phyloP scores from a whole-genome alignment of 1,140 invertebrate genomes.

The Mactra quadrangularis region DNA sequence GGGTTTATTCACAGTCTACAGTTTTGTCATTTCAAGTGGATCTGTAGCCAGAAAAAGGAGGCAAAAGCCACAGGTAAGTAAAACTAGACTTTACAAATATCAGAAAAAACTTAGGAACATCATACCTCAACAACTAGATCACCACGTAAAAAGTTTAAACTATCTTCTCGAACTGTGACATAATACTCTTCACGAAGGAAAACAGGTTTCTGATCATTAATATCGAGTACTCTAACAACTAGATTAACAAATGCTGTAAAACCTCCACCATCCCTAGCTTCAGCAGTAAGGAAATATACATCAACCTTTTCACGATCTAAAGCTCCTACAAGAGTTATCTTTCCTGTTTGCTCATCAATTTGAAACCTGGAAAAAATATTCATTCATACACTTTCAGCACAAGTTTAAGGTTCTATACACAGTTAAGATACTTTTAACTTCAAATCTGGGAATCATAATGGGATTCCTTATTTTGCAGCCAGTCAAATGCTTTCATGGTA shows the following conservation, averaged over 20 bases:
- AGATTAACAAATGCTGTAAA: slow-evolving; percentile 14
- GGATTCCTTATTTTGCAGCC: too few species aligned
- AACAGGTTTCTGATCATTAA: slow-evolving; percentile 95
- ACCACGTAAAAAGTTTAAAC: slow-evolving; percentile 89
- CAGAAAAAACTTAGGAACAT: too few species aligned
- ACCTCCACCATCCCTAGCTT: slow-evolving; percentile 62
- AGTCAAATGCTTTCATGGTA: too few species aligned
- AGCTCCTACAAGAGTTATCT: slow-evolving; percentile 14
- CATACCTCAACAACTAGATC: slow-evolving; percentile 86
- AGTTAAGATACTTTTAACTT: too few species aligned
- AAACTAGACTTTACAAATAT: too few species aligned
- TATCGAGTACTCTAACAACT: slow-evolving; percentile 59
- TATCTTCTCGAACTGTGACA: slow-evolving; percentile 95
- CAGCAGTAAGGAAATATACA: slow-evolving; percentile 40
- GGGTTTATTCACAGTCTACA: too few species aligned
- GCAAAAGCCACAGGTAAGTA: too few species aligned
- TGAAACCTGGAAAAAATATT: slow-evolving; percentile 40
- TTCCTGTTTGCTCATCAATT: slow-evolving; percentile 51
- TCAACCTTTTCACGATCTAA: slow-evolving; percentile 60
- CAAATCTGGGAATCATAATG: too few species aligned
- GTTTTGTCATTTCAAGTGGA: too few species aligned
- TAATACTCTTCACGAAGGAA: slow-evolving; percentile 91
- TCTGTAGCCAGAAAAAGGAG: too few species aligned
- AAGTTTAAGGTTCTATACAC: background rate
- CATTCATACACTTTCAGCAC: background rate